Conservation (phyloP, 30 jellyfish, hydroid and myxozoan genomes). For the Hydractinia echinata region DNA sequence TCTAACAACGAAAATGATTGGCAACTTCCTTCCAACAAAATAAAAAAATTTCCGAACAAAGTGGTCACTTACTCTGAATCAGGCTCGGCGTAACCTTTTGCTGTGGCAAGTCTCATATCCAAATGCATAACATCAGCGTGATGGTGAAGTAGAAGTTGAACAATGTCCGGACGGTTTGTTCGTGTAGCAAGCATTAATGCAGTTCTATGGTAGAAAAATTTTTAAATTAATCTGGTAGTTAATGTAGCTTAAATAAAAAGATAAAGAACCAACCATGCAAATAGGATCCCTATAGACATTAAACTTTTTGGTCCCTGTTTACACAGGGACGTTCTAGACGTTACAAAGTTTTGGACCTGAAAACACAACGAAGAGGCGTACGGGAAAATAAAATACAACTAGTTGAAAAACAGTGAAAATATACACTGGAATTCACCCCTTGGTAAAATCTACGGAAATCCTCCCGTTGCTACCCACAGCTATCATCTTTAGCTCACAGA, state of each 20-base stretch:
- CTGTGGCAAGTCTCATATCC: neutral
- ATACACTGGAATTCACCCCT: no score
- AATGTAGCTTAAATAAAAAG: neutral
- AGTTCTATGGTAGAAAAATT: neutral
- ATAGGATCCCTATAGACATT: neutral
- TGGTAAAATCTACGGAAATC: no score
- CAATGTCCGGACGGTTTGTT: neutral
- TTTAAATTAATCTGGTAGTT: neutral
- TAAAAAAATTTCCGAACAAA: no score
- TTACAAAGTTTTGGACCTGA: neutral
- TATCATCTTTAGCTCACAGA: no score
- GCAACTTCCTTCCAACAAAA: no score
- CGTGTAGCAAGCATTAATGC: neutral
- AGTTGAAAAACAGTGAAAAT: no score
- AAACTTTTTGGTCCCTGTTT: neutral
- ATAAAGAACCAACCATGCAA: neutral
- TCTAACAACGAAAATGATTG: no score
- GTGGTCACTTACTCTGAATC: neutral
- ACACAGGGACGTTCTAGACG: neutral
- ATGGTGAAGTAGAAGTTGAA: neutral
- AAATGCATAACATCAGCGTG: constrained; percentile 3
- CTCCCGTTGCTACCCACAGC: no score
- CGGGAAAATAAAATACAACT: neutral
- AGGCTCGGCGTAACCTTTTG: constrained; percentile 10
- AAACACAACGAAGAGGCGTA: neutral